Conservation (phyloP, 2,888 invertebrate species). For the Thelaira solivaga region DNA sequence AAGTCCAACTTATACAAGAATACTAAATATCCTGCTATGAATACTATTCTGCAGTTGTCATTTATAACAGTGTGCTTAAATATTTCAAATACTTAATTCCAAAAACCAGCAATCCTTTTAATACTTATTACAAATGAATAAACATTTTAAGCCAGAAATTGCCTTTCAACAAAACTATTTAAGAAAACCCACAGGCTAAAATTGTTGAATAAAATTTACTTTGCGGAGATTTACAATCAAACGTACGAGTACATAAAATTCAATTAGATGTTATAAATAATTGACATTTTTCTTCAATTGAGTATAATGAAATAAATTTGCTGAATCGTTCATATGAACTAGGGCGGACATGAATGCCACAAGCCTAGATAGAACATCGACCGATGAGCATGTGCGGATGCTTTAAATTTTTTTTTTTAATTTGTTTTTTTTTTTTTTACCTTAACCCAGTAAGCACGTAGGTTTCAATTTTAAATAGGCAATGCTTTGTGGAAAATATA, state of each 20-base stretch:
- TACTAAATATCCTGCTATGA: conserved; percentile 40
- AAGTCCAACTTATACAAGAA: conserved; percentile 45
- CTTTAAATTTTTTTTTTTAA: no score
- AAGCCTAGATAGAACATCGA: no score
- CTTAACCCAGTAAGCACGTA: no score
- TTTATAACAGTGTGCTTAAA: conserved; percentile 54
- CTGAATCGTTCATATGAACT: no score
- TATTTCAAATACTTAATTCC: conserved; percentile 54
- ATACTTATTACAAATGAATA: conserved; percentile 14
- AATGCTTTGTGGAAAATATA: no score
- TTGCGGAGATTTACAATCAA: conserved; percentile 15
- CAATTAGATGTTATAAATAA: conserved; percentile 32
- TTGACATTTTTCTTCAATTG: not conserved
- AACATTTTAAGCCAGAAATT: conserved; percentile 14
- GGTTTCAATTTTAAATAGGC: no score
- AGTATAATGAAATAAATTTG: not conserved
- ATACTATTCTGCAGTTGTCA: conserved; percentile 52
- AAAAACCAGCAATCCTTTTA: conserved; percentile 25
- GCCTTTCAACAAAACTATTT: not conserved
- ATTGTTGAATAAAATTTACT: conserved; percentile 12
- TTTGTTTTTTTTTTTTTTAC: no score
- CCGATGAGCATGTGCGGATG: no score
- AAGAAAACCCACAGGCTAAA: conserved; percentile 18
- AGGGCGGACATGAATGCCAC: no score
- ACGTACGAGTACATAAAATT: no score